Base-by-base conservation (phyloP, 2,888 invertebrate species). In the Amiota communis region DNA sequence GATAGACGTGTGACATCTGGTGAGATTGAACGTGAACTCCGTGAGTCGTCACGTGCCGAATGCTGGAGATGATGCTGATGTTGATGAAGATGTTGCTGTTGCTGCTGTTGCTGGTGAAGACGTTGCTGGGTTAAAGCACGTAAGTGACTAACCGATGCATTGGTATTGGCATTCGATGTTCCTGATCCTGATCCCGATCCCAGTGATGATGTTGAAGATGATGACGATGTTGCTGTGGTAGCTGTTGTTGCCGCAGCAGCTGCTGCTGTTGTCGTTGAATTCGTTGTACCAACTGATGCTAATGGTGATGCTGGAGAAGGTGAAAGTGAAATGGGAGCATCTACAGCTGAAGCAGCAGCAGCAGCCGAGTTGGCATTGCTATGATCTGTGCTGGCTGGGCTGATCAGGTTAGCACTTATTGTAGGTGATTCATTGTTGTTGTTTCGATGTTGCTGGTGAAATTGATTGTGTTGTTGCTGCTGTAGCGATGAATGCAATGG, bases 1-100 rank as follows among this genome's bases (percentile, higher is more conserved):
- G 87, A 86, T 3, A 85, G 69, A n/a, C 87, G 81, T 8, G 81
- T 82, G 17, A 87, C 88, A 78, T 89, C 89, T 15, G 89, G 89
- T 65, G 89, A 88, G 61, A 89, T 79, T 56, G 89, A 89, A 69
- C 88, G 84, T 0, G 88, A 81, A 12, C 81, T 80, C 8, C 80
- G 81, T 11, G 79, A 68, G n/a, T 80, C 78, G 20, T 36, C 36
- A 36, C 36, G 36, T 36, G 36, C 2, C 36, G 36, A 36, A 36
- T 36, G 36, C 8, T 36, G 36, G 53, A 1, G 71, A n/a, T 8
- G 73, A 49, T 70, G 74, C 8, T 77, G 74, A n/a, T 73, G 76
- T 13, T 36, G 71, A n/a, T 8, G 73, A 49, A 68, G 74, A 36
- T 73, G 76, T 10, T 71, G 74, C 48, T 74, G 81, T 0, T 72